phyloP scores from a whole-genome alignment of 2,113 vertebrate genomes.

The Ranitomeya imitator region DNA sequence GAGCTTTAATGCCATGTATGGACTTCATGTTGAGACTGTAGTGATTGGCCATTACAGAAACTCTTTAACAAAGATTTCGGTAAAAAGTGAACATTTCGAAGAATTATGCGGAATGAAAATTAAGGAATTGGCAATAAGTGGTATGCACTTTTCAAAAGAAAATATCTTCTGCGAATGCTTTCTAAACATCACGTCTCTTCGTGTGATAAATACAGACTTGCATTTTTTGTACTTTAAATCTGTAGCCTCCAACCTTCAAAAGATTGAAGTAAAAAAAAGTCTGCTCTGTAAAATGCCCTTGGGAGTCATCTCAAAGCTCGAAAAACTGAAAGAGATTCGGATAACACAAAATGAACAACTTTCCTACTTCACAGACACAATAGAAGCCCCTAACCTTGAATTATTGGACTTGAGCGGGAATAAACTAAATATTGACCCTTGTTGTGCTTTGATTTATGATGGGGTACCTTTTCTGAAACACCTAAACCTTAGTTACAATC shows the following conservation, averaged over 20 bases:
- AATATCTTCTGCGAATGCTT: conserved; percentile 65
- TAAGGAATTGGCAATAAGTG: conserved; percentile 67
- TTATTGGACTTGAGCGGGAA: conserved; percentile 73
- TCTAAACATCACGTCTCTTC: conserved; percentile 68
- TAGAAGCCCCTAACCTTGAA: conserved; percentile 63
- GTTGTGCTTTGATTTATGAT: conserved; percentile 53
- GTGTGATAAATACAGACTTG: conserved; percentile 56
- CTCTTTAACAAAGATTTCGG: fast-evolving
- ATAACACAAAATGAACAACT: conserved; percentile 60
- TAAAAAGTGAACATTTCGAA: conserved; percentile 54
- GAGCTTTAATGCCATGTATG: conserved; percentile 69
- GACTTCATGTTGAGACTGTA: conserved; percentile 67
- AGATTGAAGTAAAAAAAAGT: conserved; percentile 64
- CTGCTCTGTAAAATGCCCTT: conserved; percentile 38
- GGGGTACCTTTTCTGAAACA: conserved; percentile 63
- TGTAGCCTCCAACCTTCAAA: conserved; percentile 59
- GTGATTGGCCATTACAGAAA: conserved; percentile 70
- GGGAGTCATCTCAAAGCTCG: conserved; percentile 15
- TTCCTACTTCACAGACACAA: neutral
- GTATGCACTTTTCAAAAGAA: neutral
- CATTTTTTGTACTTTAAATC: neutral
- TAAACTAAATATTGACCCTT: conserved; percentile 50
- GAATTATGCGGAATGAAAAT: conserved; percentile 71
- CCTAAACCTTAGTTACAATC: conserved; percentile 77
- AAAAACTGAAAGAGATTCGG: conserved; percentile 67